Evolutionary conservation across 2,113 vertebrate genomes (phyloP).

Genomic region (Nettapus auritus): DNA sequence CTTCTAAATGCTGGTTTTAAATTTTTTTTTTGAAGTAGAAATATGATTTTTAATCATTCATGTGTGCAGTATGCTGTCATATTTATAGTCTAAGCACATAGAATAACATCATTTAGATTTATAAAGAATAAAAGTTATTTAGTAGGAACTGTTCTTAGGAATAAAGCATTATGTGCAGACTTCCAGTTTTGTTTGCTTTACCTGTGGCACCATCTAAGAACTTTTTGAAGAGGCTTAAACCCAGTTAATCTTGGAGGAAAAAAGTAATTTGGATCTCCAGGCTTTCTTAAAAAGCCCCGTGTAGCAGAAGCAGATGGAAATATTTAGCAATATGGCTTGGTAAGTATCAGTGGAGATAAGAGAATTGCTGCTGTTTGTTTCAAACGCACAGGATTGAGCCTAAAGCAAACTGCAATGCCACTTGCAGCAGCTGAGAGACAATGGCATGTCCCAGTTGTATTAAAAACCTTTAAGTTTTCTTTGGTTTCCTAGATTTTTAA

Average conservation of each 20-base stretch:
- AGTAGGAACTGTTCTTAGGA: neutral
- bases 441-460: neutral
- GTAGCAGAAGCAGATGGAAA: neutral
- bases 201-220: neutral
- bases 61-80: neutral
- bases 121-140: neutral
- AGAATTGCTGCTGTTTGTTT: neutral
- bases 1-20: neutral
- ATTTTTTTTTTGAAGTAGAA: neutral
- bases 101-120: neutral
- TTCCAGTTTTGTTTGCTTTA: neutral
- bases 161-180: neutral
- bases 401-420: neutral
- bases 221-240: neutral
- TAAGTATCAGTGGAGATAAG: fast-evolving
- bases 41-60: neutral
- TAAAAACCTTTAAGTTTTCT: neutral
- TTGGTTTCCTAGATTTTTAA: neutral
- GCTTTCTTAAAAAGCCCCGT: neutral
- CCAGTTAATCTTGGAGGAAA: neutral
- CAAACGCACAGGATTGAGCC: neutral
- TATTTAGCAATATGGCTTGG: neutral
- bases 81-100: neutral
- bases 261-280: fast-evolving
- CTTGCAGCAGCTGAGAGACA: neutral